These are phyloP conservation scores for Yponomeuta sedellus DNA, from an alignment of 2,888 invertebrate species.

Conservation along the genomic window DNA sequence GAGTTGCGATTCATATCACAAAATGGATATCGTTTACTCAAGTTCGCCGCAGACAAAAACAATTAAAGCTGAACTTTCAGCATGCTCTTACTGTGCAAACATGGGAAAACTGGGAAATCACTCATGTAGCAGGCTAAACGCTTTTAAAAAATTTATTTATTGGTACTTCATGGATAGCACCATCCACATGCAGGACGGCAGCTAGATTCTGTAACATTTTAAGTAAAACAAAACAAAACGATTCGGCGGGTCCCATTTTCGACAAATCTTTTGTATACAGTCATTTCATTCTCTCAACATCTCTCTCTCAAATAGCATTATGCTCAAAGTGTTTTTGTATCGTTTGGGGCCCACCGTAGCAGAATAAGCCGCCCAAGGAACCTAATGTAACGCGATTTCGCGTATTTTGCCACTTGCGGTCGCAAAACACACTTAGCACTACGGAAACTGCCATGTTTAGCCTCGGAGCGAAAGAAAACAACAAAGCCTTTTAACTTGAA, in stretches of 20 bases:
- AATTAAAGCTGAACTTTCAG: no score
- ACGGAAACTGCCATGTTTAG: constrained; percentile 32
- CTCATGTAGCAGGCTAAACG: no score
- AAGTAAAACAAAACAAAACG: background rate
- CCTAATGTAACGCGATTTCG: constrained; percentile 34
- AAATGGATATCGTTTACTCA: no score
- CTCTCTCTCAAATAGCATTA: background rate
- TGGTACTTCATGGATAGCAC: no score
- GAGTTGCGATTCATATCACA: no score
- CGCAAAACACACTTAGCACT: constrained; percentile 30
- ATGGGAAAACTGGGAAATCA: no score
- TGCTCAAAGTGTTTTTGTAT: background rate
- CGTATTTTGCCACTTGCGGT: constrained; percentile 36
- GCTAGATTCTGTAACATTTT: no score
- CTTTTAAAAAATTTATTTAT: no score
- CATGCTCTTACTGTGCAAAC: no score
- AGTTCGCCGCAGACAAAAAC: no score
- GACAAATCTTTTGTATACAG: no score
- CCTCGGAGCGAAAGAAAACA: constrained; percentile 14
- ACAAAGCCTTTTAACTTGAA: constrained; percentile 11
- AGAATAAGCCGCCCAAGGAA: constrained; percentile 31
- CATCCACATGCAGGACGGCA: no score
- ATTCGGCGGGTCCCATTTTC: background rate
- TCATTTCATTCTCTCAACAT: background rate
- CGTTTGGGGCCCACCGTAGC: constrained; percentile 9